Evolutionary conservation across 1,140 invertebrate species (phyloP).

Genomic region (Scaptomyza montana): DNA sequence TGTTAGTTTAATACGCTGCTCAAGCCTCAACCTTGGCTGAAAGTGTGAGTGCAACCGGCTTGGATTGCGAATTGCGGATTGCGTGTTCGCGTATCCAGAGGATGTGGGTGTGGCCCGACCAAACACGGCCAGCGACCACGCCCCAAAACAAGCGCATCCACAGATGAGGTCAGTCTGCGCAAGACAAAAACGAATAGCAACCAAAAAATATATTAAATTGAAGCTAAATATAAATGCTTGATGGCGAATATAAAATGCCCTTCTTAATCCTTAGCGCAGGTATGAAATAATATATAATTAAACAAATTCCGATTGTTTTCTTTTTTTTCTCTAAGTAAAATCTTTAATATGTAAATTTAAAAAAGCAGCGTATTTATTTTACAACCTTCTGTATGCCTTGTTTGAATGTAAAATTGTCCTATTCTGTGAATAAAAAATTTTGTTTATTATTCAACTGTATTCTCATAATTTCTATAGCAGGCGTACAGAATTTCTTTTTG

Average conservation of each 20-base stretch:
- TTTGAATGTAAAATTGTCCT: too few species aligned
- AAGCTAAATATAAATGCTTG: background rate
- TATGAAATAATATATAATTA: too few species aligned
- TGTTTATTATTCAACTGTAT: too few species aligned
- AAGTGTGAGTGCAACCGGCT: conserved; percentile 64
- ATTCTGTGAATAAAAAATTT: too few species aligned
- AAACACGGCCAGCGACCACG: conserved; percentile 46
- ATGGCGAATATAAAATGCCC: background rate
- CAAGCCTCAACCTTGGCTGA: conserved; percentile 45
- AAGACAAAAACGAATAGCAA: conserved; percentile 7
- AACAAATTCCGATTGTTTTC: too few species aligned
- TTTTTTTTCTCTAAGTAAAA: too few species aligned
- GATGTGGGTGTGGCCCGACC: conserved; percentile 48
- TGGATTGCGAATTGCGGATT: conserved; percentile 26
- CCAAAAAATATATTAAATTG: background rate
- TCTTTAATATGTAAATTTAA: too few species aligned
- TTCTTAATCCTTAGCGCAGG: background rate
- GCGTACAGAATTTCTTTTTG: too few species aligned
- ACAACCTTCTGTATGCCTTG: too few species aligned
- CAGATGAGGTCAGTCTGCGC: conserved; percentile 21
- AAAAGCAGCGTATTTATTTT: too few species aligned
- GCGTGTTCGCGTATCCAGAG: conserved; percentile 25
- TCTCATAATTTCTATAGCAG: too few species aligned
- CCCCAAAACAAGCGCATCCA: conserved; percentile 30
- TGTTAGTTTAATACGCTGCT: conserved; percentile 68